phyloP scores from a whole-genome alignment of 53 echinoderm and acorn worm species.

The Temnopleurus reevesii region DNA sequence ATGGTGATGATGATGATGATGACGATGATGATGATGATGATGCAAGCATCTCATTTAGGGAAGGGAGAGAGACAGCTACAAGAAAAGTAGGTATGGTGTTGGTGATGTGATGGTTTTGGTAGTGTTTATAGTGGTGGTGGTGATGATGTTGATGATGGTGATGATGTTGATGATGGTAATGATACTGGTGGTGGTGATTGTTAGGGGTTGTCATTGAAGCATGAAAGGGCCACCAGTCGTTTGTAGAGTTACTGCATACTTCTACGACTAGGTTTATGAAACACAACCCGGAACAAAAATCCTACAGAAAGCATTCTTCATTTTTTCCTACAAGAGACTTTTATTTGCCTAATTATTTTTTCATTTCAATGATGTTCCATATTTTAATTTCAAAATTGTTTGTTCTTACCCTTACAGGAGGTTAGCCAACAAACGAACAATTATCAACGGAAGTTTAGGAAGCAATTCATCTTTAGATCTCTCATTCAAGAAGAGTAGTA shows the following conservation, averaged over 20 bases:
- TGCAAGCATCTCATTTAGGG: constrained; percentile 86
- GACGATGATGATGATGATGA: constrained; percentile 48
- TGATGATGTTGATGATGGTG: no score
- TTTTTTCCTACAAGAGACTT: no score
- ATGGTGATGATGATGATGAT: no score
- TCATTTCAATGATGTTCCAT: no score
- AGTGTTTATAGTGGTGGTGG: no score
- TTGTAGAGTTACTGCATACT: no score
- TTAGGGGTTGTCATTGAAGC: neutral
- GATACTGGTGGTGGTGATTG: neutral
- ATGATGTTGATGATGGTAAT: neutral
- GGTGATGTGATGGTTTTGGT: neutral
- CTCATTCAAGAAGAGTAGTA: constrained; percentile 80
- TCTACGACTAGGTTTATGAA: no score
- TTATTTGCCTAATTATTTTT: no score
- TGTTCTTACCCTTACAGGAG: constrained; percentile 57
- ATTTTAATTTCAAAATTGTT: no score
- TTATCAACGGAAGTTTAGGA: constrained; percentile 50
- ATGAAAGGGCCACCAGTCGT: no score
- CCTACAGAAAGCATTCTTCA: no score
- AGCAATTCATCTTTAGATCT: constrained; percentile 66
- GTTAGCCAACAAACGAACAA: constrained; percentile 60
- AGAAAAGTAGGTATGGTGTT: constrained; percentile 74
- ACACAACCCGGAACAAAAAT: no score
- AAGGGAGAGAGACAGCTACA: constrained; percentile 87